phyloP scores from a whole-genome alignment of 2,113 vertebrate species.

The Leucoraja erinaceus region DNA sequence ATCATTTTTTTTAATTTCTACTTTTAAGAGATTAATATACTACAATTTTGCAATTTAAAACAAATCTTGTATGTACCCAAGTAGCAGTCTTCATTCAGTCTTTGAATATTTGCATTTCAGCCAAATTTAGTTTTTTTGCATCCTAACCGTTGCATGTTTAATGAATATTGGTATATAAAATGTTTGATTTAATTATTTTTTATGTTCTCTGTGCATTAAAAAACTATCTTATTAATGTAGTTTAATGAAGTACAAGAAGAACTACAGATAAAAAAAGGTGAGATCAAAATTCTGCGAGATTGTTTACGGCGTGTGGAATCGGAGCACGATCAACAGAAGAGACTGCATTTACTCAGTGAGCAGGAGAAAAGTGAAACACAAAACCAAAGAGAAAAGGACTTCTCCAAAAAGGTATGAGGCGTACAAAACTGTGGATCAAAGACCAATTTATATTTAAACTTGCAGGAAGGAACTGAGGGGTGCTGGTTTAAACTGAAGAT shows the following conservation, averaged over 20 bases:
- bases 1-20: too few species aligned
- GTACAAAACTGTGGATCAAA: too few species aligned
- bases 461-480: not conserved
- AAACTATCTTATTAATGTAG: slow-evolving; percentile 51
- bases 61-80: too few species aligned
- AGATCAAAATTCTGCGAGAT: slow-evolving; percentile 85
- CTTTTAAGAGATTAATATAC: too few species aligned
- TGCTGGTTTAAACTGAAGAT: too few species aligned
- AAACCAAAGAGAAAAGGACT: slow-evolving; percentile 77
- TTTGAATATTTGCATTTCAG: not conserved
- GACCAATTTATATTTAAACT: not conserved
- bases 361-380: slow-evolving; percentile 63
- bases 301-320: slow-evolving; percentile 69
- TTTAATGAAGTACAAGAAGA: slow-evolving; percentile 78
- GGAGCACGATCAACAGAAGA: slow-evolving; percentile 71
- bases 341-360: slow-evolving; percentile 61
- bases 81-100: not conserved
- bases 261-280: slow-evolving; percentile 80
- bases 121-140: not conserved
- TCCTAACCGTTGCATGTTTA: not conserved
- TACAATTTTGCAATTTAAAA: too few species aligned
- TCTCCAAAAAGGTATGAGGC: slow-evolving; percentile 72
- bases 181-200: not conserved
- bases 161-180: slow-evolving; percentile 1
- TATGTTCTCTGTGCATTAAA: not conserved